phyloP scores from a whole-genome alignment of 2,797 vertebrate species.

The Delichon dasypus region DNA sequence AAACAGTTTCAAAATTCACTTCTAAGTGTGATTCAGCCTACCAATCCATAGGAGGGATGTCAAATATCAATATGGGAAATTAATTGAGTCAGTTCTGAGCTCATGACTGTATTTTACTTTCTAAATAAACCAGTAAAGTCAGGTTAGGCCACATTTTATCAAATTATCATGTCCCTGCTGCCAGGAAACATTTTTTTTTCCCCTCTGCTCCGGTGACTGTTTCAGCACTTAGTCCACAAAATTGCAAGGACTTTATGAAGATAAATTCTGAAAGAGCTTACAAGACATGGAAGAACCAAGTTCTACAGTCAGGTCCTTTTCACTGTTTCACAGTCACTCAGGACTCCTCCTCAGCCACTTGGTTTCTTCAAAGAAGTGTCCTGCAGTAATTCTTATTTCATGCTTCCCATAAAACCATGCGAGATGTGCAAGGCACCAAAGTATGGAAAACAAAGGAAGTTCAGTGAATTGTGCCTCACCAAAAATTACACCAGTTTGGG shows the following conservation, averaged over 20 bases:
- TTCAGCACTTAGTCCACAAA: background rate
- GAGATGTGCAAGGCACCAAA: background rate
- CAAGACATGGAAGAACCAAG: background rate
- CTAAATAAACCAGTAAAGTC: background rate
- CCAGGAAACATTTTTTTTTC: background rate
- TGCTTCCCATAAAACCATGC: background rate
- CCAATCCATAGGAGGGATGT: background rate
- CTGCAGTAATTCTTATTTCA: background rate
- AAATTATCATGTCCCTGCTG: background rate
- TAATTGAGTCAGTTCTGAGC: background rate
- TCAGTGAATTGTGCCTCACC: background rate
- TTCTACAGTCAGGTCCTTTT: background rate
- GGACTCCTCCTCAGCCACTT: background rate
- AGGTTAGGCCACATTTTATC: background rate
- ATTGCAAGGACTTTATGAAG: background rate
- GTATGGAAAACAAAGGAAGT: background rate
- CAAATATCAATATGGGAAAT: background rate
- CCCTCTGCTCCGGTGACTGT: background rate
- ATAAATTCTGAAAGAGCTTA: background rate
- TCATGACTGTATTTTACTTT: background rate
- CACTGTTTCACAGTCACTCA: background rate
- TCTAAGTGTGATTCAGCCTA: background rate
- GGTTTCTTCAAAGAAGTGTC: background rate
- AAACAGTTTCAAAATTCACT: background rate
- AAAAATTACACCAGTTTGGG: background rate